Evolutionary conservation across 2,888 invertebrate species (phyloP), one percentile per base, ranked within the genome.

Genomic region (Sabellastarte sp.): DNA sequence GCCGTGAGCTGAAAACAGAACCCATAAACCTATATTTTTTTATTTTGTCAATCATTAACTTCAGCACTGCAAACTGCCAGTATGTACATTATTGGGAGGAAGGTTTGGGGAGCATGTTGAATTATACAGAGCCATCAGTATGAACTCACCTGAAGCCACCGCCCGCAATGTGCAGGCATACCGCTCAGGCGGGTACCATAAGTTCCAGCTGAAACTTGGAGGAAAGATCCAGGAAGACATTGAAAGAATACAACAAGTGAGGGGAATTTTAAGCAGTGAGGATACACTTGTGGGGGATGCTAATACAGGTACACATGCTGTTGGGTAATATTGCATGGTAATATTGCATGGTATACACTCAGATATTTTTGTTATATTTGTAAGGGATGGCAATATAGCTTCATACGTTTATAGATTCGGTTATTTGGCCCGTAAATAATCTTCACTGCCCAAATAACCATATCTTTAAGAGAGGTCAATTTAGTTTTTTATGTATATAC

Each of bases 131-230:
- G 60, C 67, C 31, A 67, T 67, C 50, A 50, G 57, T 31, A 65
- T 65, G 33, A 50, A 24, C 10, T 41, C 60, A n/a, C 65, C 67
- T 3, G 24, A 56, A 26, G 55, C 64, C 32, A 66, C 61, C 61
- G 41, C 51, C 15, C 29, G 32, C 1, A 66, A 64, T 59, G 64
- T 64, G 24, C 41, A 61, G 10, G 61, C 60, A 32, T 65, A 65
- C 41, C 29, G 32, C n/a, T 20, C 32, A 3, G 64, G 61, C 33
- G 65, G 65, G 3, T 65, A 65, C 60, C 57, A 2, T 24, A 60
- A 60, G 32, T 67, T 65, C 59, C 67, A 67, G 61, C 57, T 67
- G 52, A 67, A 67, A 26, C 32, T 65, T 2, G 67, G 67, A 1
- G 67, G 67, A 3, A 30, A 20, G 57, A 56, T 58, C 24, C 57